Evolutionary conservation across 2,113 vertebrate species (phyloP).

Genomic region (Mus spicilegus): DNA sequence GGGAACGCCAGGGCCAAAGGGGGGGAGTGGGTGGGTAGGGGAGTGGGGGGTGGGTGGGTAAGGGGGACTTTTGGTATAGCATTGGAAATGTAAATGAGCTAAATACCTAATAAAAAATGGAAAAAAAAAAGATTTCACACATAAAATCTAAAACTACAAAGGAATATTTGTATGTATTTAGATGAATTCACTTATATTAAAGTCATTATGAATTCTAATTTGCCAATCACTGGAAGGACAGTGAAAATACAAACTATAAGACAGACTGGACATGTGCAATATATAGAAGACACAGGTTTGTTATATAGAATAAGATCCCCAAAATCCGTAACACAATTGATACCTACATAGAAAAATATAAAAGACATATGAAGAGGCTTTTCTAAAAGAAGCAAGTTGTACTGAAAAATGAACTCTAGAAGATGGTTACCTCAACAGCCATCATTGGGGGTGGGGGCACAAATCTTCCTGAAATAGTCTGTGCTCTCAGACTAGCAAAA

Average conservation of each 20-base stretch:
- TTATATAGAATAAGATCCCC: background rate
- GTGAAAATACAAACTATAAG: background rate
- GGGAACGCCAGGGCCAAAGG: too few species aligned
- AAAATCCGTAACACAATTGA: background rate
- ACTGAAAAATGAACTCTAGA: background rate
- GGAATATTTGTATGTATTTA: background rate
- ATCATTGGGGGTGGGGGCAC: background rate
- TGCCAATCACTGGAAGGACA: background rate
- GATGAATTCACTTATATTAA: background rate
- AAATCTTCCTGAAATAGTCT: background rate
- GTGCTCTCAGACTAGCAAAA: background rate
- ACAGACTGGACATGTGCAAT: background rate
- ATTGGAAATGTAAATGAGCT: too few species aligned
- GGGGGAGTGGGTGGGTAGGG: too few species aligned
- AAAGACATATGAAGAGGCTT: background rate
- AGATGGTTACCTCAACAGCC: background rate
- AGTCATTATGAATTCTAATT: background rate
- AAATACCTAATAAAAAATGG: too few species aligned
- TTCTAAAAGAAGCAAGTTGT: background rate
- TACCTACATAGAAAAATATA: background rate
- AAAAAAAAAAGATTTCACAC: background rate
- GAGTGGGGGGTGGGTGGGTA: too few species aligned
- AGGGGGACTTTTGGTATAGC: too few species aligned
- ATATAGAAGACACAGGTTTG: background rate
- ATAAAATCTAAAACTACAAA: conserved; percentile 3